Conservation (phyloP, 2,888 invertebrate genomes). For the Trichopoda pennipes region DNA sequence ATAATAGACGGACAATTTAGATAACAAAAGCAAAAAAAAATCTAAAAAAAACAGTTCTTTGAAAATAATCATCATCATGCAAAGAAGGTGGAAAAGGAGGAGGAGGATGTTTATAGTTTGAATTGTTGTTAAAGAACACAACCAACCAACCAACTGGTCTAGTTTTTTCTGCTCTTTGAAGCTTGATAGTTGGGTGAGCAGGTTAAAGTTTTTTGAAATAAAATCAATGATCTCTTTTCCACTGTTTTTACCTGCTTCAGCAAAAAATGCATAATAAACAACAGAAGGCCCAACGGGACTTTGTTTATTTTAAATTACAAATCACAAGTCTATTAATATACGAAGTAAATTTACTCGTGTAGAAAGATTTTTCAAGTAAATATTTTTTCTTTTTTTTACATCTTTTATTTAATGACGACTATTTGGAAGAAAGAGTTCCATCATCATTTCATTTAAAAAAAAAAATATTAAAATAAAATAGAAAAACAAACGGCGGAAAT, state of each 20-base stretch:
- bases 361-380: slow-evolving; percentile 30
- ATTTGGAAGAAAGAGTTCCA: slow-evolving; percentile 13
- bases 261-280: slow-evolving; percentile 49
- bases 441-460: slow-evolving; percentile 1
- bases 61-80: slow-evolving; percentile 26
- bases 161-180: slow-evolving; percentile 9
- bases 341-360: slow-evolving; percentile 4
- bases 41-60: neutral
- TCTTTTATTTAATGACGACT: neutral
- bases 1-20: slow-evolving; percentile 10
- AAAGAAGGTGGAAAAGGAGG: slow-evolving; percentile 44
- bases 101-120: slow-evolving; percentile 39
- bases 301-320: slow-evolving; percentile 43
- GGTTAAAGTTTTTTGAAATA: slow-evolving; percentile 49
- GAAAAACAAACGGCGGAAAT: slow-evolving; percentile 51
- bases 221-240: slow-evolving; percentile 36
- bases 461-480: neutral
- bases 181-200: slow-evolving; percentile 41
- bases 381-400: neutral
- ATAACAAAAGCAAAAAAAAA: slow-evolving; percentile 16
- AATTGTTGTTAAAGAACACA: neutral
- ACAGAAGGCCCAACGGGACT: slow-evolving; percentile 59
- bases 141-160: slow-evolving; percentile 1
- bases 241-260: neutral
- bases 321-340: slow-evolving; percentile 43